Percentiles rank a stretch among this genome's conserved stretches.
Conservation (phyloP, 2,797 vertebrate genomes). For the Steatocranus sp. region DNA sequence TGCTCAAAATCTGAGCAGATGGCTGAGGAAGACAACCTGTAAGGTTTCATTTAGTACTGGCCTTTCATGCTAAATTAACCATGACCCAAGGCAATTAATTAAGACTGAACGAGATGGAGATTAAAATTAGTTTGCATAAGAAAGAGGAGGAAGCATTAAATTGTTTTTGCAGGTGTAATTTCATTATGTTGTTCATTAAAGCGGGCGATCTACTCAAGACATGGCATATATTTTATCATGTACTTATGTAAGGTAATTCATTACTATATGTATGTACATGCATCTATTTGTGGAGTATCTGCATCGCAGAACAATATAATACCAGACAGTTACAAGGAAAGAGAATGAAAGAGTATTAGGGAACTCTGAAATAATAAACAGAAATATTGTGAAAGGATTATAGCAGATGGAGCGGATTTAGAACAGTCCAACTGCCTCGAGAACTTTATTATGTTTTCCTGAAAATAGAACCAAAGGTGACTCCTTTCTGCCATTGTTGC, state of each 20-base stretch:
- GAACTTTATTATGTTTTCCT: neutral
- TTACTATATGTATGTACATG: neutral
- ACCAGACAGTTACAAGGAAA: neutral
- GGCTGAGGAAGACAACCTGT: neutral
- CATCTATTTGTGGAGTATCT: neutral
- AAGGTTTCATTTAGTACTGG: neutral
- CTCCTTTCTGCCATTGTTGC: neutral
- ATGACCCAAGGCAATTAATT: conserved; percentile 42
- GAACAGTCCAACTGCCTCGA: neutral
- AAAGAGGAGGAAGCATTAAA: conserved; percentile 21
- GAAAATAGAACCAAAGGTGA: neutral
- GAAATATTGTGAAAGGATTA: neutral
- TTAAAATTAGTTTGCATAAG: conserved; percentile 36
- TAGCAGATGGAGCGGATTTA: neutral
- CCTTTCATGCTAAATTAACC: conserved; percentile 8
- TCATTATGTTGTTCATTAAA: conserved; percentile 32
- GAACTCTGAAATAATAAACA: neutral
- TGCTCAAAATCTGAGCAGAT: neutral
- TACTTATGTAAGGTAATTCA: neutral
- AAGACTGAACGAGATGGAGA: conserved; percentile 40
- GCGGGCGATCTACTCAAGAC: neutral
- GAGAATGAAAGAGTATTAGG: neutral
- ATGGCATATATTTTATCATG: neutral
- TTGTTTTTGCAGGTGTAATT: conserved; percentile 34
- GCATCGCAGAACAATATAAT: neutral